phyloP scores from a whole-genome alignment of 2,113 vertebrate species.

The Colinus virginianus region DNA sequence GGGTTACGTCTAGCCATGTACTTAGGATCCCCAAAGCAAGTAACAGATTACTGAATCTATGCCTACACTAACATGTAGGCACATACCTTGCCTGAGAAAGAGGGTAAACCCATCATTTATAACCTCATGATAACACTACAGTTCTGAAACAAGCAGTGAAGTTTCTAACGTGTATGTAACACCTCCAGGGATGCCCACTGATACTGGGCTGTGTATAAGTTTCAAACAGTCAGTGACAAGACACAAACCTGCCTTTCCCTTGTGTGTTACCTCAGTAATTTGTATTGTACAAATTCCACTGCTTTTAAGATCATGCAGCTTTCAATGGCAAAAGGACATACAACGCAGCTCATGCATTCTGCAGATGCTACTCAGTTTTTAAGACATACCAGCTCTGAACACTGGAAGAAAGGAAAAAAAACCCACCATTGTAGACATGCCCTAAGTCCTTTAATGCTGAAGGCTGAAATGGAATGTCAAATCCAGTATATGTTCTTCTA shows the following conservation, averaged over 20 bases:
- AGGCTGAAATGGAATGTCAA: neutral
- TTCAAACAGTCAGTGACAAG: neutral
- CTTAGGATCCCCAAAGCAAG: neutral
- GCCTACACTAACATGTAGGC: neutral
- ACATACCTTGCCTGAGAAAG: neutral
- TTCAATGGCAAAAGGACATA: neutral
- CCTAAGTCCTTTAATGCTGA: neutral
- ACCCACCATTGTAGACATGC: neutral
- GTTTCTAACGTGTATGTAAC: neutral
- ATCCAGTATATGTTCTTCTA: neutral
- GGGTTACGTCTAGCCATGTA: neutral
- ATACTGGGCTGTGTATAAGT: neutral
- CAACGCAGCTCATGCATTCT: neutral
- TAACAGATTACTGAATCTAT: neutral
- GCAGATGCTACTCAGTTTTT: neutral
- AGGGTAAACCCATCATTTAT: neutral
- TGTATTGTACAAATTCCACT: neutral
- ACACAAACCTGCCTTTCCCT: neutral
- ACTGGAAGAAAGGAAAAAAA: neutral
- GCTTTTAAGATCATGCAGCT: neutral
- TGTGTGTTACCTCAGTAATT: neutral
- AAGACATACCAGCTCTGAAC: neutral
- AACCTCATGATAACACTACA: neutral
- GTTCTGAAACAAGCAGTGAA: neutral
- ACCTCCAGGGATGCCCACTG: neutral